Base-by-base conservation (phyloP, 2,888 invertebrate species). In the Magallana nippona region DNA sequence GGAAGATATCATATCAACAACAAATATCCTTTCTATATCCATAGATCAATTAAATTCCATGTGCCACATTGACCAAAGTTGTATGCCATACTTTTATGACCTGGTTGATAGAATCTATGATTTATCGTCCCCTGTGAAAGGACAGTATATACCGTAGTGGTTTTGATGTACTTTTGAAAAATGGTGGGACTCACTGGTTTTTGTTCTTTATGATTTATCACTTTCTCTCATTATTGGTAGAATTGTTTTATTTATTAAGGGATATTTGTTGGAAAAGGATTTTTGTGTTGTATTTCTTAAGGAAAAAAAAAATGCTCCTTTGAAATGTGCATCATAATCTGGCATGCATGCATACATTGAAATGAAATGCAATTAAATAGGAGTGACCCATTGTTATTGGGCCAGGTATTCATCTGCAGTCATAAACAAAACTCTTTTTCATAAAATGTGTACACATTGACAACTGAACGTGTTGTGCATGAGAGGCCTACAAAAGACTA, bases 1-100 rank as follows among this genome's bases (percentile, higher is more conserved):
- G 62, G 60, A 27, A 82, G n/a, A 15, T 71, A 78, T 79, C 11
- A 15, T 71, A 78, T 79, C 11, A 79, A 79, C 79, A 71, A 71
- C 71, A 71, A 71, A 71, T 71, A 71, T 71, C 71, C 71, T 71
- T 71, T 71, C 13, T 71, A 27, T 71, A 27, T 71, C 15, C 22
- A 71, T 27, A 15, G 15, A 27, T 22, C 27, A 10, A 15, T 22
- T 44, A 11, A 15, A 78, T 55, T 79, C 32, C 10, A 71, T n/a
- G 27, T 71, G 19, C 32, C 32, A 71, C 19, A 19, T 27, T 71
- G 19, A 71, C 19, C 17, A 22, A n/a, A n/a, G n/a, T 71, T 71
- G 71, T 19, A 19, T 19, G 15, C 19, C 32, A 32, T 71, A n/a
- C 32, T 32, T 13, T 15, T 71, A 13, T 71, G 27, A 22, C 71